These are phyloP conservation scores for Acrocyrtus sp. DNA, from an alignment of 2,888 invertebrate species.

Conservation along the genomic window DNA sequence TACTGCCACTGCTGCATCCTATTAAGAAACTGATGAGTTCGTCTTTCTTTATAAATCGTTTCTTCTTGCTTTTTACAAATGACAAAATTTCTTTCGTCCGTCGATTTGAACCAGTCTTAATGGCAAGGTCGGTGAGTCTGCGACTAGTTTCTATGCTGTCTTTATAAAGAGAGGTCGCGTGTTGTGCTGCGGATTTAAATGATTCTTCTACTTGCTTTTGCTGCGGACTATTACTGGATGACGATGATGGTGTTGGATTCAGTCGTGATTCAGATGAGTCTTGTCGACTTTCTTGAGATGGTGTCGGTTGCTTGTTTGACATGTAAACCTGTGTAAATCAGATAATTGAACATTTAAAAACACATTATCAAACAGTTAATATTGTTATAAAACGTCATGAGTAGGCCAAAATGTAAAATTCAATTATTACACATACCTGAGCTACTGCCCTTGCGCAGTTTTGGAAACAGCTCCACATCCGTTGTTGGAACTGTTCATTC, in stretches of 20 bases:
- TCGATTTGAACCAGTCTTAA: slow-evolving; percentile 51
- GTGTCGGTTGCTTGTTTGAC: slow-evolving; percentile 42
- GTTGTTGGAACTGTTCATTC: slow-evolving; percentile 32
- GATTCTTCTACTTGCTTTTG: slow-evolving; percentile 55
- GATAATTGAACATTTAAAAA: too few relatives aligned
- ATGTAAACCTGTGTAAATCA: slow-evolving; percentile 54
- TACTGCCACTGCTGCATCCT: slow-evolving; percentile 6
- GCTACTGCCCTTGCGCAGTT: slow-evolving; percentile 61
- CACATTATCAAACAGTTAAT: neutral
- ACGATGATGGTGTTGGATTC: too few relatives aligned
- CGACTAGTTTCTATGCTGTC: slow-evolving; percentile 47
- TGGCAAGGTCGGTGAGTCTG: slow-evolving; percentile 36
- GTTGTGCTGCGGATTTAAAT: slow-evolving; percentile 58
- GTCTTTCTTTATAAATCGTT: slow-evolving; percentile 34
- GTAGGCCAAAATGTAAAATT: neutral
- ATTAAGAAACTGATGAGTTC: slow-evolving; percentile 36
- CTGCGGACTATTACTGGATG: too few relatives aligned
- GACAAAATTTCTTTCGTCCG: slow-evolving; percentile 54
- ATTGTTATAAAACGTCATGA: too few relatives aligned
- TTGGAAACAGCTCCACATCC: slow-evolving; percentile 59
- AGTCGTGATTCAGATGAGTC: too few relatives aligned
- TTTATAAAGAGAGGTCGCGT: slow-evolving; percentile 60
- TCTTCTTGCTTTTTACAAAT: slow-evolving; percentile 51
- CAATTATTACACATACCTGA: slow-evolving; percentile 44
- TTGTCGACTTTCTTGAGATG: too few relatives aligned